phyloP scores from a whole-genome alignment of 1,140 invertebrate genomes.

The Zaprionus ghesquierei region DNA sequence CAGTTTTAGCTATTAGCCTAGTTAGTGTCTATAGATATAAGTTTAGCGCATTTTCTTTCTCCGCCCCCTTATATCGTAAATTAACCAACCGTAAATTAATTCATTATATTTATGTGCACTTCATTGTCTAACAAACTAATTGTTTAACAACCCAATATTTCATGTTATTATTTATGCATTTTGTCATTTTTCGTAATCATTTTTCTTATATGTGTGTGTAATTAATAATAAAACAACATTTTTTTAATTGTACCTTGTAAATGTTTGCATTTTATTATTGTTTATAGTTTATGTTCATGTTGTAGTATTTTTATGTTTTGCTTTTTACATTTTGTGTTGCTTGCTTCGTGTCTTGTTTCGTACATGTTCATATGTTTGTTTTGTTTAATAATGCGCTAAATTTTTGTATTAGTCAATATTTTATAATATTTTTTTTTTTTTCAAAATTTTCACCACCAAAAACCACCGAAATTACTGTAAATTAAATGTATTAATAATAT shows the following conservation, averaged over 20 bases:
- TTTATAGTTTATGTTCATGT: constrained; percentile 51
- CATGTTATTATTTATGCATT: constrained; percentile 44
- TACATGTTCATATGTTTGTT: constrained; percentile 30
- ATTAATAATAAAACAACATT: constrained; percentile 70
- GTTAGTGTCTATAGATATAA: constrained; percentile 15
- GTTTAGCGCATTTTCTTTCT: constrained; percentile 39
- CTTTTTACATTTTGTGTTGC: constrained; percentile 49
- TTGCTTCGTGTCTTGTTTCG: constrained; percentile 79
- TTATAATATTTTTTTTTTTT: constrained; percentile 34
- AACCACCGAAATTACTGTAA: constrained; percentile 76
- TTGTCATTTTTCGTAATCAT: constrained; percentile 46
- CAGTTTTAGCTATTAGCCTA: constrained; percentile 21
- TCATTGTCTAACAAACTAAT: constrained; percentile 48
- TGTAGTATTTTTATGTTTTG: constrained; percentile 30
- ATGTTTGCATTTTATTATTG: constrained; percentile 64
- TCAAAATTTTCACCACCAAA: constrained; percentile 68
- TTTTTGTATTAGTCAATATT: constrained; percentile 38
- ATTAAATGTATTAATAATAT: constrained; percentile 52
- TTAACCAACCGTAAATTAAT: constrained; percentile 36
- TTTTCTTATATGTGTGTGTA: constrained; percentile 56
- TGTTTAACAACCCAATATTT: constrained; percentile 29
- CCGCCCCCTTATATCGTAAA: not conserved
- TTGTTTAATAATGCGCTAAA: constrained; percentile 37
- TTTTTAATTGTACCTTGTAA: constrained; percentile 67
- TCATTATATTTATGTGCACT: constrained; percentile 36